Base-by-base conservation (phyloP, 2,888 invertebrate genomes). In the Drosophila atroscutellata region DNA sequence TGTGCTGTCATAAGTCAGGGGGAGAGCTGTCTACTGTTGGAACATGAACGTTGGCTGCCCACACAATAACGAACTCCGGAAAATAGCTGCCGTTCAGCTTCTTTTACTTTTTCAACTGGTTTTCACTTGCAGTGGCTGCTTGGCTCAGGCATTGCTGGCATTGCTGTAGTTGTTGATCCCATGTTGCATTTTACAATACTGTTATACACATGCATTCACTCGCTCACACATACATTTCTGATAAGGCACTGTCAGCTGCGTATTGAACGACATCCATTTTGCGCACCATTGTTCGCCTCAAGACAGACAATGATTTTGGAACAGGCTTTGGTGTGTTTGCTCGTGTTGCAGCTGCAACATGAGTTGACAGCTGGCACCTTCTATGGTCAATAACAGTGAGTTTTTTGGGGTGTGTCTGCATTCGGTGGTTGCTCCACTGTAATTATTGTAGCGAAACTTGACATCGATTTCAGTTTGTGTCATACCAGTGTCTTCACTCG, bases 191-290 rank as follows among this genome's bases (percentile, higher is more conserved):
- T 49, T 70, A 72, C 66, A 62, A 49, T 50, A 59, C 52, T 47
- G 51, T 20, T 18, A 66, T 20, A 39, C 56, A 60, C 37, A 20
- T 9, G 50, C 51, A 68, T 30, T 50, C 49, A 67, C 54, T 37
- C 47, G 20, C 45, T 26, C 45, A 28, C 52, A 55, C 65, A 9
- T 2, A n/a, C 39, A 39, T 65, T 65, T 63, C 59, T 72, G 71
- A 79, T 83, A 89, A 84, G 85, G 75, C 63, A 66, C 71, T 83
- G 89, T 86, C 84, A 86, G 67, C 52, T 58, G 60, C 51, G 75
- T 71, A 81, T 81, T 65, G 79, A 72, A 72, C 67, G 77, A 85
- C 85, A 85, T 89, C 85, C 86, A 85, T 85, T 87, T 89, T 84
- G 80, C 82, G 73, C 89, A 79, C 68, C 62, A 81, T 73, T 65